These are phyloP conservation scores for Sinonovacula constricta DNA, from an alignment of 1,140 invertebrate genomes.

Conservation along the genomic window DNA sequence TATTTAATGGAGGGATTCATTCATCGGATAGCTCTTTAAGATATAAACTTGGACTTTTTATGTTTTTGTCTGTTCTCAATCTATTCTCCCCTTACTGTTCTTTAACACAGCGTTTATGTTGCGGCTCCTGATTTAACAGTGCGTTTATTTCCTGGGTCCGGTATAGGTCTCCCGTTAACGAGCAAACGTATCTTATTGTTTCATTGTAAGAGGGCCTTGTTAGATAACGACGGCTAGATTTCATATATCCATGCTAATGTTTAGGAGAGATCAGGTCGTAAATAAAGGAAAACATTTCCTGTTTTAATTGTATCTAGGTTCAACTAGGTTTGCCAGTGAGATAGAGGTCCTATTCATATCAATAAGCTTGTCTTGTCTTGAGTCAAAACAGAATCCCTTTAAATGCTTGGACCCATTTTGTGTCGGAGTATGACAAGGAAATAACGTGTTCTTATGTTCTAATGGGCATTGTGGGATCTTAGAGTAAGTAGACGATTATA, in stretches of 20 bases:
- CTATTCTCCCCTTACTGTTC: too few species aligned
- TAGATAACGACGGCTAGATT: constrained; percentile 27
- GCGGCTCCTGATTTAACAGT: not conserved
- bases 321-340: too few species aligned
- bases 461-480: too few species aligned
- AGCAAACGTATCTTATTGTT: constrained; percentile 11
- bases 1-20: not conserved
- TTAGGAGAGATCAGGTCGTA: constrained; percentile 4
- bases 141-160: not conserved
- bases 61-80: not conserved
- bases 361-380: too few species aligned
- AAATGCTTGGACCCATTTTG: too few species aligned
- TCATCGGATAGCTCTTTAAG: not conserved
- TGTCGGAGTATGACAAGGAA: too few species aligned
- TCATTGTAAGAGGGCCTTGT: constrained; percentile 28
- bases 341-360: too few species aligned
- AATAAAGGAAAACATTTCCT: constrained; percentile 46
- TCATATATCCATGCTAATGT: constrained; percentile 36
- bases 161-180: not conserved
- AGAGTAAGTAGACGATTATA: too few species aligned
- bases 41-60: not conserved
- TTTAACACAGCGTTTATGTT: not conserved
- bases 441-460: too few species aligned
- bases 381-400: too few species aligned
- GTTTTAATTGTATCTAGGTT: not conserved